These are phyloP conservation scores for Malurus cyaneus DNA, from an alignment of 2,113 vertebrate genomes.

Conservation along the genomic window DNA sequence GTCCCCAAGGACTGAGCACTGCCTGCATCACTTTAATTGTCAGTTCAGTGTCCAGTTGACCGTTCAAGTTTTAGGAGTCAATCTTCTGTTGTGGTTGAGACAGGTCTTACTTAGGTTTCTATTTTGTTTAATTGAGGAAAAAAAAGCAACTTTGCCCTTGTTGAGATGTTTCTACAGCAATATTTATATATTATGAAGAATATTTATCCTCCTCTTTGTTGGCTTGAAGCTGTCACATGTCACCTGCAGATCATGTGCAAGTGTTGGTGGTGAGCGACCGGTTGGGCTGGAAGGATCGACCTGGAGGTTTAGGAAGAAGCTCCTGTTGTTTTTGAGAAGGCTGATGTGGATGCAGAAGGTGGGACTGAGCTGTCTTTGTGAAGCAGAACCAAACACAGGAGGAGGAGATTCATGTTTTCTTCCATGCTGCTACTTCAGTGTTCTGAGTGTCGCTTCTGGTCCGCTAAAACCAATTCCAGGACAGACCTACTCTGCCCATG, in stretches of 20 bases:
- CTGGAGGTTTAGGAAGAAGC: neutral
- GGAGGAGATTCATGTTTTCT: neutral
- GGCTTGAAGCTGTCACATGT: neutral
- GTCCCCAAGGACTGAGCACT: slow-evolving; percentile 85
- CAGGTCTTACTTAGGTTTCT: neutral
- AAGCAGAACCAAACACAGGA: neutral
- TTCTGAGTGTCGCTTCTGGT: neutral
- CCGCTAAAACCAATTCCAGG: neutral
- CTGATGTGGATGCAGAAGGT: neutral
- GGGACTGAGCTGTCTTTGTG: neutral
- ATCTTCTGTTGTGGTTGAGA: neutral
- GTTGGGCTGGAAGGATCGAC: neutral
- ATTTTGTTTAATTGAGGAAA: slow-evolving; percentile 20
- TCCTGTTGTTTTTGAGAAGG: neutral
- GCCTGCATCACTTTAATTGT: neutral
- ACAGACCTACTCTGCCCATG: neutral
- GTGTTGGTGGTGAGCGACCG: neutral
- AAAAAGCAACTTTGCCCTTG: slow-evolving; percentile 49
- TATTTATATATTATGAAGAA: slow-evolving; percentile 72
- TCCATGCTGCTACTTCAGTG: neutral
- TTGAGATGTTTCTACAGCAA: slow-evolving; percentile 47
- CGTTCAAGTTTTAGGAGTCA: neutral
- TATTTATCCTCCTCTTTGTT: slow-evolving; percentile 43
- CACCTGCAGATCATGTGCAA: neutral
- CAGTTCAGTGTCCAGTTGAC: neutral